Conservation (phyloP, 2,888 invertebrate species). For the Nephrotoma flavescens region DNA sequence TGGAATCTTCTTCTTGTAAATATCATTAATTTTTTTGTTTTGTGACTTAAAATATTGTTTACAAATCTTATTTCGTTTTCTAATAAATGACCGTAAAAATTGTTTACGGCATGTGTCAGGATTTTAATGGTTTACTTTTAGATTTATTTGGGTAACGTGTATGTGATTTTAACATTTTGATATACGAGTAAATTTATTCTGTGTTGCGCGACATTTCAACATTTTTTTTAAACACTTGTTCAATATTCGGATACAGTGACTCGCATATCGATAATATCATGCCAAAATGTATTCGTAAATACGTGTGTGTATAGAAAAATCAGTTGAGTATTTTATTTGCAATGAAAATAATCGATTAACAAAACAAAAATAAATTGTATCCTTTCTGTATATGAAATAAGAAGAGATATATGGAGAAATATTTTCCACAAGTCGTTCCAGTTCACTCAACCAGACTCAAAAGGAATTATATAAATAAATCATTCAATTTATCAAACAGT, state of each 20-base stretch:
- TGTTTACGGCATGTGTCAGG: not conserved
- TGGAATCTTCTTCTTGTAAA: not conserved
- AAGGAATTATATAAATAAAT: constrained; percentile 3
- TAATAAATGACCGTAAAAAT: not conserved
- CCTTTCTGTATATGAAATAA: not conserved
- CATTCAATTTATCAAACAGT: constrained; percentile 4
- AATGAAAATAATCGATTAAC: not conserved
- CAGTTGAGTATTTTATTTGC: not conserved
- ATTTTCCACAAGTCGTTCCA: not conserved
- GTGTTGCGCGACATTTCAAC: not conserved
- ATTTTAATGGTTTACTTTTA: not conserved
- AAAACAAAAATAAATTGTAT: not conserved
- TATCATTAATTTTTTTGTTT: not conserved
- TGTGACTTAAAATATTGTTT: not conserved
- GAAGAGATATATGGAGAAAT: not conserved
- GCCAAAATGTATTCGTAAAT: too few species aligned
- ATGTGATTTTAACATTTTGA: not conserved
- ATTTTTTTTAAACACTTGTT: not conserved
- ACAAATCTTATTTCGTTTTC: not conserved
- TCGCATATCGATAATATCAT: not conserved
- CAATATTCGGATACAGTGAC: not conserved
- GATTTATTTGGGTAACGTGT: not conserved
- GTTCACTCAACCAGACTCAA: constrained; percentile 1
- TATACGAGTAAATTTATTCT: not conserved
- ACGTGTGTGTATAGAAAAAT: not conserved